Evolutionary conservation across 2,888 invertebrate genomes (phyloP).

Genomic region (Furcula furcula): DNA sequence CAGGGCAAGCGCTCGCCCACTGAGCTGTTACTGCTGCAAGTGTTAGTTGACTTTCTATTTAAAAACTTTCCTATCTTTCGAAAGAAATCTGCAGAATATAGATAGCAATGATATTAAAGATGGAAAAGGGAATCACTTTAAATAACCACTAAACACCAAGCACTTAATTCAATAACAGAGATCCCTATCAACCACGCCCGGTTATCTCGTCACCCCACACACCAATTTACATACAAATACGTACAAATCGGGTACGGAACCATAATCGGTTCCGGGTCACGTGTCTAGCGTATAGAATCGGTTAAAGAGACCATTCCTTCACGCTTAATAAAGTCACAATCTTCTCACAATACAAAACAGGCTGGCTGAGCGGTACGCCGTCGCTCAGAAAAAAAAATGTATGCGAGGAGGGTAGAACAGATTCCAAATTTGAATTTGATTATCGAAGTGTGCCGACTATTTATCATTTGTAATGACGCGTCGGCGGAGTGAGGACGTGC

Average conservation of each 20-base stretch:
- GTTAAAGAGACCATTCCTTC: constrained; percentile 75
- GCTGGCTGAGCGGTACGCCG: constrained; percentile 58
- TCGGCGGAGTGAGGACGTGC: constrained; percentile 59
- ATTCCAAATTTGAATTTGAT: constrained; percentile 82
- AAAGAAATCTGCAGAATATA: too few relatives aligned
- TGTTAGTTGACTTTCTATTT: too few relatives aligned
- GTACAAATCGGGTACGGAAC: constrained; percentile 68
- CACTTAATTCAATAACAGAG: constrained; percentile 73
- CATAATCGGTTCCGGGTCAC: constrained; percentile 82
- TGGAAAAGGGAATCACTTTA: constrained; percentile 27
- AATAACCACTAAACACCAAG: constrained; percentile 60
- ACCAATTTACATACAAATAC: constrained; percentile 76
- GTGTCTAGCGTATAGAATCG: constrained; percentile 83
- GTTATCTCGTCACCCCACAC: constrained; percentile 72
- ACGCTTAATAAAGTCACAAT: constrained; percentile 80
- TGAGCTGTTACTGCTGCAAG: too few relatives aligned
- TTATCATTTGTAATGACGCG: constrained; percentile 80
- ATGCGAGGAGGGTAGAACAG: constrained; percentile 67
- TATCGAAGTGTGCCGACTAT: constrained; percentile 80
- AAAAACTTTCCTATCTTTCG: too few relatives aligned
- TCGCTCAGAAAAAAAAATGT: constrained; percentile 50
- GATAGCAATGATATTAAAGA: constrained; percentile 7
- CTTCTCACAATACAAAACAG: constrained; percentile 75
- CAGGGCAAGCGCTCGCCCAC: too few relatives aligned
- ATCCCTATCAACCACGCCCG: constrained; percentile 70